A percentile compares a stretch with the other conserved stretches of the same genome.
phyloP scores from a whole-genome alignment of 1,140 invertebrate species.

The Anoplophora glabripennis region DNA sequence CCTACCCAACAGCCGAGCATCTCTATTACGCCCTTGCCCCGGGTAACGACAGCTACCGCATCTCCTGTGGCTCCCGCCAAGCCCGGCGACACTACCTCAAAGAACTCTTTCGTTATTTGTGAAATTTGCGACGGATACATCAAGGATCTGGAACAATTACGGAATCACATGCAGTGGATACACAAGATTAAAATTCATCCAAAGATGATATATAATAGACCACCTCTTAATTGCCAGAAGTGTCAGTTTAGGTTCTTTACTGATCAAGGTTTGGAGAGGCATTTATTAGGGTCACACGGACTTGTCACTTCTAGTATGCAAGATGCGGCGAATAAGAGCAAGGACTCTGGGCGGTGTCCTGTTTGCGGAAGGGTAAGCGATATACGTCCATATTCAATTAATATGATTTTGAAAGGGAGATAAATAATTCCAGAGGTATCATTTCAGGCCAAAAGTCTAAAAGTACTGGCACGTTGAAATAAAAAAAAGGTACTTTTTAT shows the following conservation, averaged over 20 bases:
- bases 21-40: constrained; percentile 84
- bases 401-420: no score
- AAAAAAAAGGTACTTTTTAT: no score
- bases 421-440: no score
- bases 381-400: background rate
- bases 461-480: no score
- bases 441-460: no score
- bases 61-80: constrained; percentile 42
- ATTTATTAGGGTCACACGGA: constrained; percentile 89
- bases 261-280: constrained; percentile 83
- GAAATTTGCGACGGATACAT: constrained; percentile 95
- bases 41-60: constrained; percentile 51
- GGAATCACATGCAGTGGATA: constrained; percentile 95
- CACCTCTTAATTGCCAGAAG: constrained; percentile 92
- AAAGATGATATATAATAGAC: constrained; percentile 92
- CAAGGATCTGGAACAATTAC: constrained; percentile 86
- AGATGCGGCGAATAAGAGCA: constrained; percentile 90
- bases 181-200: constrained; percentile 95
- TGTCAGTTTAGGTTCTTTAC: constrained; percentile 82
- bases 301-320: constrained; percentile 94
- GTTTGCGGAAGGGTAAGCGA: constrained; percentile 81
- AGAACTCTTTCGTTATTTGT: constrained; percentile 87
- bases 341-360: constrained; percentile 89
- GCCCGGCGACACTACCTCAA: constrained; percentile 53
- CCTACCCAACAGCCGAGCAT: constrained; percentile 72